Evolutionary conservation across 1,140 invertebrate species (phyloP).

Genomic region (Battus philenor): DNA sequence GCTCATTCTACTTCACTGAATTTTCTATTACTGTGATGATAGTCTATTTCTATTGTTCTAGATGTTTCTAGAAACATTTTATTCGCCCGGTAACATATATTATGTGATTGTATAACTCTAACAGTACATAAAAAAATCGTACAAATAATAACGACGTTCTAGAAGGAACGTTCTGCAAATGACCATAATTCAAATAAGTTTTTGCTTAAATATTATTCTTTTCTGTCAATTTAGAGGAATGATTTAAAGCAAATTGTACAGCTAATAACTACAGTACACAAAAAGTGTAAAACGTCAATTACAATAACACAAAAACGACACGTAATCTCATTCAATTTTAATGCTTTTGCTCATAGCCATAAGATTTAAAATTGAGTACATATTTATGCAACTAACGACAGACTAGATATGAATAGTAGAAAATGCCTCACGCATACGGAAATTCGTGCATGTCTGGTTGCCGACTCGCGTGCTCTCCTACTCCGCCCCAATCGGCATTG

Average conservation of each 20-base stretch:
- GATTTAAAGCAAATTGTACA: background rate
- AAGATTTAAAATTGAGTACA: background rate
- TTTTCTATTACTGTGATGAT: no score
- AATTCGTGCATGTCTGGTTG: slow-evolving; percentile 21
- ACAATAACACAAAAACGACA: background rate
- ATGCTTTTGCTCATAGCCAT: background rate
- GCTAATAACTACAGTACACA: slow-evolving; percentile 9
- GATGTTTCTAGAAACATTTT: no score
- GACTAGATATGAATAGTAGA: slow-evolving; percentile 14
- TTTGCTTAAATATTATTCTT: slow-evolving; percentile 1
- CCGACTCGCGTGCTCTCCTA: slow-evolving; percentile 18
- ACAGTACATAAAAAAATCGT: no score
- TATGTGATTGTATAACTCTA: no score
- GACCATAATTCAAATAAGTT: no score
- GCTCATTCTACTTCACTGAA: no score
- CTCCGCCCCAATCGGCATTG: slow-evolving; percentile 30
- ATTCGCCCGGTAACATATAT: no score
- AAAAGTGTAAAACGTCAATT: slow-evolving; percentile 6
- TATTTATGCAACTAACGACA: background rate
- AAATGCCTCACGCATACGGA: slow-evolving; percentile 41
- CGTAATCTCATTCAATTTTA: background rate
- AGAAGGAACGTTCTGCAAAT: no score
- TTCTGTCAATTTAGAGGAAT: no score
- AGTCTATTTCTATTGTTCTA: no score
- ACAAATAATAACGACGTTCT: no score